Evolutionary conservation across 2,888 invertebrate genomes (phyloP).

Genomic region (Geotrupes spiniger): DNA sequence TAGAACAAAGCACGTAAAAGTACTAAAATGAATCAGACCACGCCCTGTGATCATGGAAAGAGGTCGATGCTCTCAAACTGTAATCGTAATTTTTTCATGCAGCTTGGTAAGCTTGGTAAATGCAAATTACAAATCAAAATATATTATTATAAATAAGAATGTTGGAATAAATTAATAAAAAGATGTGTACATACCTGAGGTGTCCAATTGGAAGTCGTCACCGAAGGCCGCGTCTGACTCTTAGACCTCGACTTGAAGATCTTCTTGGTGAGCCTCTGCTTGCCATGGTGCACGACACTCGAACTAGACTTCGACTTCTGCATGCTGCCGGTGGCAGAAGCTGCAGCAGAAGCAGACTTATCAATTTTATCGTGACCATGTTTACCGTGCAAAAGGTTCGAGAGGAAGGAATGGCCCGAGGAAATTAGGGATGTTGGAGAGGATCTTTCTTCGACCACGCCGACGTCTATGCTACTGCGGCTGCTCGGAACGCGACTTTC

Average conservation of each 20-base stretch:
- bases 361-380: conserved; percentile 38
- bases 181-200: conserved; percentile 67
- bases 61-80: too few relatives aligned
- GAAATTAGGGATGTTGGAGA: conserved; percentile 51
- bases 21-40: too few relatives aligned
- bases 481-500: conserved; percentile 54
- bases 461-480: conserved; percentile 55
- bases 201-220: conserved; percentile 69
- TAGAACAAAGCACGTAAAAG: too few relatives aligned
- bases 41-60: too few relatives aligned
- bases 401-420: conserved; percentile 61
- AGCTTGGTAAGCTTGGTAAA: too few relatives aligned
- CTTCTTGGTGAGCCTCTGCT: conserved; percentile 74
- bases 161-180: too few relatives aligned
- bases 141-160: too few relatives aligned
- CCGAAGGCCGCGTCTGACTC: conserved; percentile 66
- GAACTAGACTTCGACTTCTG: conserved; percentile 89
- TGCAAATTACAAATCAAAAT: too few relatives aligned
- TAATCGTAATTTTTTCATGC: too few relatives aligned
- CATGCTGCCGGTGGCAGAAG: conserved; percentile 65
- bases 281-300: conserved; percentile 74
- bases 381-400: conserved; percentile 60
- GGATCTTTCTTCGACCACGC: conserved; percentile 47
- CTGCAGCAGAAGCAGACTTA: conserved; percentile 36
- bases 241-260: conserved; percentile 84